Conservation (phyloP, 2,888 invertebrate species). For the Lamellibrachia columna region DNA sequence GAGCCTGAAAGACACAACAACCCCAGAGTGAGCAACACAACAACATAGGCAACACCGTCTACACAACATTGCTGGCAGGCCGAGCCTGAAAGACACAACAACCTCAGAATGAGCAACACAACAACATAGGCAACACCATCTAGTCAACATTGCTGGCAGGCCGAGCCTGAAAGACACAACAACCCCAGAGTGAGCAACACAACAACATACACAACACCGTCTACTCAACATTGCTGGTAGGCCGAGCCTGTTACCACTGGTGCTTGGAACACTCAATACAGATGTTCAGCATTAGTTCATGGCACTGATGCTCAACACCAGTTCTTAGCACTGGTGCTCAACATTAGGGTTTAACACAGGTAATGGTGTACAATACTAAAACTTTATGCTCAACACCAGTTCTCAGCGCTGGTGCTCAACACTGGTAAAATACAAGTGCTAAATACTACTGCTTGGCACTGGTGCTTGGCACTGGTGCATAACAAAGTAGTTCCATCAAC, state of each 20-base stretch:
- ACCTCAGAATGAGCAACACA: too few species aligned
- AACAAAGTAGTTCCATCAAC: neutral
- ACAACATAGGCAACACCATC: too few species aligned
- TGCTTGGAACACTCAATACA: neutral
- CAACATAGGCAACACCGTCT: too few species aligned
- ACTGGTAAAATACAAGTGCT: too few species aligned
- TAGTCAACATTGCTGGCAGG: conserved; percentile 75
- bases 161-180: conserved; percentile 37
- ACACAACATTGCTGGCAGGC: too few species aligned
- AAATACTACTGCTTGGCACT: too few species aligned
- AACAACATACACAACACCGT: neutral
- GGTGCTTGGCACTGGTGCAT: neutral
- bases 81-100: too few species aligned
- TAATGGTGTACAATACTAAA: too few species aligned
- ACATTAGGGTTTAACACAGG: neutral
- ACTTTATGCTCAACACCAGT: neutral
- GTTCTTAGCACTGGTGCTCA: neutral
- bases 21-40: too few species aligned
- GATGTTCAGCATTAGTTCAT: neutral
- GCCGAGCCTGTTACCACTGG: neutral
- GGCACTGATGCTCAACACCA: neutral
- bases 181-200: neutral
- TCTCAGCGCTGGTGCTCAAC: neutral
- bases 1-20: too few species aligned
- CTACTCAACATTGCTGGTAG: neutral